Conservation (phyloP, 2,797 vertebrate species). For the Oreochromis grahami region DNA sequence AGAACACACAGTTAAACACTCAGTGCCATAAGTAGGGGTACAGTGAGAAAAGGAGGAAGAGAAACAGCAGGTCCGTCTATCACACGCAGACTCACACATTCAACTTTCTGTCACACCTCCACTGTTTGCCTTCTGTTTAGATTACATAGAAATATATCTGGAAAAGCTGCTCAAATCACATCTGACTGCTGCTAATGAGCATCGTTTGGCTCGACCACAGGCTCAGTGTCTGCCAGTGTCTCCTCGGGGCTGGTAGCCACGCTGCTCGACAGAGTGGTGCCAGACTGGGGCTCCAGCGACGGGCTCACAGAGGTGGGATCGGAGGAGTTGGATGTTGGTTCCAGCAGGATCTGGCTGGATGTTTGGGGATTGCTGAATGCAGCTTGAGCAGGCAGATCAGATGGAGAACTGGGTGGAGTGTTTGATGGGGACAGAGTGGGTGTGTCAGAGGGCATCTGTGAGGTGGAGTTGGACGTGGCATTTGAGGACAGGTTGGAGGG, state of each 20-base stretch:
- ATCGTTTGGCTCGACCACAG: background rate
- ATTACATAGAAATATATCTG: background rate
- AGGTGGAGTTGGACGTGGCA: slow-evolving; percentile 8
- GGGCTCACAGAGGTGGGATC: background rate
- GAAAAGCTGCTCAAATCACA: background rate
- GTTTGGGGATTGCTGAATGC: background rate
- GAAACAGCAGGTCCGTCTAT: background rate
- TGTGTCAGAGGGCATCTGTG: background rate
- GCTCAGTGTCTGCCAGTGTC: slow-evolving; percentile 1
- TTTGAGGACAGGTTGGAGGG: slow-evolving; percentile 18
- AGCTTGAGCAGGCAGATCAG: background rate
- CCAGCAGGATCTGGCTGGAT: slow-evolving; percentile 1
- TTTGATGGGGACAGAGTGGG: background rate
- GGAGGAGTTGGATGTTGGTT: slow-evolving; percentile 11
- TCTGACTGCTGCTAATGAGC: slow-evolving; percentile 20
- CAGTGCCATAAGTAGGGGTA: slow-evolving; percentile 1
- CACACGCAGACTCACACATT: background rate
- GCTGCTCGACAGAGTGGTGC: slow-evolving; percentile 29
- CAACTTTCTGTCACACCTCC: background rate
- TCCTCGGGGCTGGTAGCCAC: slow-evolving; percentile 24
- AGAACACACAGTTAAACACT: slow-evolving; percentile 24
- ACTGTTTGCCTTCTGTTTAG: background rate
- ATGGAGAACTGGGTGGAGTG: background rate
- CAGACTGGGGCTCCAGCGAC: slow-evolving; percentile 22
- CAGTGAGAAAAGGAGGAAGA: slow-evolving; percentile 10